Evolutionary conservation across 2,113 vertebrate genomes (phyloP), one percentile per base, ranked within the genome.

Genomic region (Hyaena hyaena): DNA sequence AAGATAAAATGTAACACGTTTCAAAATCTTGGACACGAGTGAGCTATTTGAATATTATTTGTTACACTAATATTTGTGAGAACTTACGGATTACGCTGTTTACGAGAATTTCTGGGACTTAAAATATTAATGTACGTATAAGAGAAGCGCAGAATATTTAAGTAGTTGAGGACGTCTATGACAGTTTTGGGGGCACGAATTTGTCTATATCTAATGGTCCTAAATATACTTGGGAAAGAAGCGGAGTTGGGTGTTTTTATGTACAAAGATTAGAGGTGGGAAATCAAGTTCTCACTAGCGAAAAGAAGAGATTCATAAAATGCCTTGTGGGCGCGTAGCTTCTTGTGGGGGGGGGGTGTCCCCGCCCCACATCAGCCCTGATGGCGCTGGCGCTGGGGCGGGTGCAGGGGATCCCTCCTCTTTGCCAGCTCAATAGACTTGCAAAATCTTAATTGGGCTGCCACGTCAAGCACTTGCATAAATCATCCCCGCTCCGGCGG

Each of bases 391-490:
- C 35, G 88, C 68, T 12, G 93, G 89, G 33, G 88, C 68, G 2
- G 50, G 69, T 17, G 10, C 33, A 2, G 26, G 69, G 68, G 85
- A 73, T 33, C 45, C 50, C 88, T 89, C 31, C 48, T 80, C 45
- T 50, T 65, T 61, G 74, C 93, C 87, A 95, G 80, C 83, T 89
- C 84, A 26, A 8, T 26, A 35, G 85, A 35, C 95, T 71, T 35
- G 95, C 95, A 93, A 92, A 39, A 81, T 81, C 93, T 88, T 86
- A 89, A 94, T 19, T 73, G 92, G 81, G 90, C 90, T 96, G 97
- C 97, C 97, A 96, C 90, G 97, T 97, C 97, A 92, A 95, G 63
- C 66, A 24, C n/a, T 66, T 1, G 31, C 73, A 48, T 84, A 77
- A 95, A 97, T 95, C 95, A 92, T 21, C 65, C 19, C 21, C 0